phyloP scores from a whole-genome alignment of 2,888 invertebrate species.

The Saturnia japonica region DNA sequence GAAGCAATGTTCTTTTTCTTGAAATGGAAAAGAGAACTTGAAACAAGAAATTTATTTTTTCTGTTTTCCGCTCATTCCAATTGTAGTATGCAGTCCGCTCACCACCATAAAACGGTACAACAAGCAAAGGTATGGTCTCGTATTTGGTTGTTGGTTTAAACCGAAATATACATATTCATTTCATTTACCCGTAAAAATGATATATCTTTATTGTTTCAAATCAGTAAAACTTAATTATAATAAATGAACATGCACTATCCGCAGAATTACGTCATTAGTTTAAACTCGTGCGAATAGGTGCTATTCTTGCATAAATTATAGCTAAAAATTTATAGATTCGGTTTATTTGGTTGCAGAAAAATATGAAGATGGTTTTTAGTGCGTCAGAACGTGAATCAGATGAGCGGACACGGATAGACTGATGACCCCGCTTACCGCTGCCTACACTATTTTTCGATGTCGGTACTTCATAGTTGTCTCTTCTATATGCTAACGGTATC shows the following conservation, averaged over 20 bases:
- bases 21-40: too few species aligned
- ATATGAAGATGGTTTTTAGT: constrained; percentile 28
- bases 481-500: constrained; percentile 63
- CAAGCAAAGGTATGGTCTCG: neutral
- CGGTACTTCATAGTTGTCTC: constrained; percentile 49
- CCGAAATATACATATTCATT: neutral
- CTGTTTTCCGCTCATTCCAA: too few species aligned
- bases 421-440: constrained; percentile 61
- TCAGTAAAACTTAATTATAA: neutral
- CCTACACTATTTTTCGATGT: constrained; percentile 48
- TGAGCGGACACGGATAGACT: constrained; percentile 46
- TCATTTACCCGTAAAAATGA: neutral
- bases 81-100: too few species aligned
- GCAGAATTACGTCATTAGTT: neutral
- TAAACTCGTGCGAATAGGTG: neutral
- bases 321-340: neutral
- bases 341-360: neutral
- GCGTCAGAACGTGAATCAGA: constrained; percentile 56
- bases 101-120: neutral
- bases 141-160: neutral
- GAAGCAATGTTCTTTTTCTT: neutral
- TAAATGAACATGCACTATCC: neutral
- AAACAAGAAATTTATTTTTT: too few species aligned
- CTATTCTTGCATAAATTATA: neutral
- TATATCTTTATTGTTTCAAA: neutral